Percentiles rank a stretch among this genome's conserved stretches.
Conservation (phyloP, 2,113 vertebrate genomes). For the Eulemur rufifrons region DNA sequence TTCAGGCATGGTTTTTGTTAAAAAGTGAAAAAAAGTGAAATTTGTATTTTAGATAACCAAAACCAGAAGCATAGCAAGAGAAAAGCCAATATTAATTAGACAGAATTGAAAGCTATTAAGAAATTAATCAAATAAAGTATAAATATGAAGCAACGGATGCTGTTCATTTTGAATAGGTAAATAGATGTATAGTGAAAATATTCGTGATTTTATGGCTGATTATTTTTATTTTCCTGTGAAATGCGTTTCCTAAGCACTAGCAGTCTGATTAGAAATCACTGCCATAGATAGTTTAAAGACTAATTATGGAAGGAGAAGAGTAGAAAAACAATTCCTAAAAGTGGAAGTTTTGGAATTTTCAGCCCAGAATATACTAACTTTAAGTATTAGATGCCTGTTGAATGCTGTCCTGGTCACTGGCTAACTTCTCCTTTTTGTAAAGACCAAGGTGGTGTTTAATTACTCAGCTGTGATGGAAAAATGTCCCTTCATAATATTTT, state of each 20-base stretch:
- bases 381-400: background rate
- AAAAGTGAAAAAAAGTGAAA: background rate
- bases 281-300: background rate
- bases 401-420: background rate
- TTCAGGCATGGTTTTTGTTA: background rate
- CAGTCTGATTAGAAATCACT: background rate
- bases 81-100: background rate
- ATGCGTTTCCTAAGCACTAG: background rate
- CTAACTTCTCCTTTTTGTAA: background rate
- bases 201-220: background rate
- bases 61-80: background rate
- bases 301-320: background rate
- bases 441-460: background rate
- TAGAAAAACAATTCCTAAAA: background rate
- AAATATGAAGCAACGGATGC: background rate
- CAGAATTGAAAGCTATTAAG: background rate
- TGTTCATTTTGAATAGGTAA: background rate
- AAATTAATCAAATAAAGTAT: background rate
- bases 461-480: background rate
- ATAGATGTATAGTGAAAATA: background rate
- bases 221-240: conserved; percentile 2
- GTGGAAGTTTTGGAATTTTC: background rate
- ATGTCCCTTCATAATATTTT: background rate
- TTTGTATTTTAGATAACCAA: background rate
- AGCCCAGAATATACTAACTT: background rate